Evolutionary conservation across 2,797 vertebrate genomes (phyloP), one percentile per base, ranked within the genome.

Genomic region (Eulemur mongoz): DNA sequence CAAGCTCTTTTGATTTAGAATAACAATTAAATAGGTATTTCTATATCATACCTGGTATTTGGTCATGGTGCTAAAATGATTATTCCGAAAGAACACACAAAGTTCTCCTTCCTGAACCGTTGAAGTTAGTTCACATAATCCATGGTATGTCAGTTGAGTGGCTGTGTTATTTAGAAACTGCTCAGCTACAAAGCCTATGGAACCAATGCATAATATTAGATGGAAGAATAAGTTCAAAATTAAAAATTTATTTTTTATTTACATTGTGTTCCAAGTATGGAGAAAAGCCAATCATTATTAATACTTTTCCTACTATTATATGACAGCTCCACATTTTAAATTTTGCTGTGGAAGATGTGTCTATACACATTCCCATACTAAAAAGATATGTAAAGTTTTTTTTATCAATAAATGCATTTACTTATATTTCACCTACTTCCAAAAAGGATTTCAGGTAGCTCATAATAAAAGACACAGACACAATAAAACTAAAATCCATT

Each of bases 41-140:
- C n/a, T 70, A 25, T 94, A 86, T 27, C 93, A 96, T 98, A 99
- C 99, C 99, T 99, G 99, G 98, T 99, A 99, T 98, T 99, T 99
- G 98, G 99, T 99, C 99, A 99, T 99, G 98, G 99, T 99, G 99
- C 99, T 99, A 98, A 99, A 99, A 99, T 99, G 99, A 99, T 99
- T 99, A 98, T 99, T 99, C 98, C 99, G 99, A 99, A 99, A 99
- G 98, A 99, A 99, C 94, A 99, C 99, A 85, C 99, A 99, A 82
- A 99, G 99, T 96, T 99, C 99, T 98, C 99, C 99, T 98, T 99
- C 99, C 98, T 99, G 99, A 86, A 99, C 99, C 2, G 99, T 99
- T 97, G 99, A 99, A 13, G 99, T 99, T 98, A 99, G 98, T 98
- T 99, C 99, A 98, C 99, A 99, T 70, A 99, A 98, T 95, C 99